Base-by-base conservation (phyloP, 2,888 invertebrate genomes). In the Hypselothyrea guttata region DNA sequence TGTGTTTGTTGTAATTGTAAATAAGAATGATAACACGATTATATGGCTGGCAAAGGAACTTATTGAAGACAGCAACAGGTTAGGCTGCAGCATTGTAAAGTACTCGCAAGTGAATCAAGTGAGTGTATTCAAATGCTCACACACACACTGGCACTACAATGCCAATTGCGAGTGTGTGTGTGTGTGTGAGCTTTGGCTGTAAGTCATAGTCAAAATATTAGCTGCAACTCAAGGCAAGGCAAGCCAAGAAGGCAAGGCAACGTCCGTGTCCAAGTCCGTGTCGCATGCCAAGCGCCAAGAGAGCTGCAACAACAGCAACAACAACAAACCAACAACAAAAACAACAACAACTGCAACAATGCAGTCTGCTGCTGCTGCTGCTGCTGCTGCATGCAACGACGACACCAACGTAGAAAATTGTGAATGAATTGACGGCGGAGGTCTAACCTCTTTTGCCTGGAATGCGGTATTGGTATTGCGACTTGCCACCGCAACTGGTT, bases 351-450 rank as follows among this genome's bases (percentile, higher is more conserved):
- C 67, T 77, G 56, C 45, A 67, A 41, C 60, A 64, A 75, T 52
- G 56, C 44, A 31, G 40, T 33, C 44, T 59, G 28, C 38, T 45
- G 45, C 41, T 49, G 45, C 46, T 8, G 34, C 13, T 33, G 28
- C 48, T 45, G 55, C 35, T 52, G 40, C 47, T 31, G 59, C 7
- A 31, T 51, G 46, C 65, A 61, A 49, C 46, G 46, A 18, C 58
- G 56, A 45, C 61, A 54, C 47, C 69, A 66, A 69, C 58, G 70
- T 55, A 64, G 62, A 78, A 87, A 88, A 82, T 89, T 88, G 88
- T 89, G 89, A 89, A 89, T 89, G 88, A 88, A 89, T 84, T 86
- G 84, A 86, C 86, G 84, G 46, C 84, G 86, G 70, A 65, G 85
- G 71, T 81, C 84, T 81, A 83, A 87, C 83, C 84, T 86, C 82